Evolutionary conservation across 2,113 vertebrate species (phyloP).

Genomic region (Spheniscus mendiculus): DNA sequence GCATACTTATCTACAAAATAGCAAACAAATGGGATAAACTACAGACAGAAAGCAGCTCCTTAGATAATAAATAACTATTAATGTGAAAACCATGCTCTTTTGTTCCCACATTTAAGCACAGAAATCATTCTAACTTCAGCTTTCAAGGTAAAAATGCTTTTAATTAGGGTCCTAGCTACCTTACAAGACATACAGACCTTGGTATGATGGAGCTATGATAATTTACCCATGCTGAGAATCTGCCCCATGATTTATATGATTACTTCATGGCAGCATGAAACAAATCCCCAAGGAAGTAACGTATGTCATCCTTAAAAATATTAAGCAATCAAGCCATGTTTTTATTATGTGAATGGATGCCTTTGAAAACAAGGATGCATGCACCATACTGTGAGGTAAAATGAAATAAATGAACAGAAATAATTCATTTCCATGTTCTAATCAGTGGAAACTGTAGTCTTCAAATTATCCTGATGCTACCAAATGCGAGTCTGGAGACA

Average conservation of each 20-base stretch:
- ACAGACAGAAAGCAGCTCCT: not conserved
- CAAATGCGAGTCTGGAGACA: slow-evolving; percentile 12
- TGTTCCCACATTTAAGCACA: not conserved
- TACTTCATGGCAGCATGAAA: slow-evolving; percentile 22
- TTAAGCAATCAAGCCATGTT: slow-evolving; percentile 56
- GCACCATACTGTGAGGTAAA: slow-evolving; percentile 61
- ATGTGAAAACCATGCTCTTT: not conserved
- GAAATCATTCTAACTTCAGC: not conserved
- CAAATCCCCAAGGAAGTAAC: slow-evolving; percentile 49
- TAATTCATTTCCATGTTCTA: slow-evolving; percentile 84
- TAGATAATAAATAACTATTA: not conserved
- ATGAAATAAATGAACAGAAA: slow-evolving; percentile 78
- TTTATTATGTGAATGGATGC: slow-evolving; percentile 42
- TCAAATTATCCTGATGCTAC: slow-evolving; percentile 27
- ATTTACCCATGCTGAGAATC: slow-evolving; percentile 2
- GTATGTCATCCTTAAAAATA: slow-evolving; percentile 55
- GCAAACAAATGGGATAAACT: not conserved
- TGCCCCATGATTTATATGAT: slow-evolving; percentile 26
- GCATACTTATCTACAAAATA: not conserved
- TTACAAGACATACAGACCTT: not conserved
- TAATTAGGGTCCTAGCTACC: slow-evolving; percentile 11
- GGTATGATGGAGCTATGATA: not conserved
- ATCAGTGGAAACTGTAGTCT: slow-evolving; percentile 68
- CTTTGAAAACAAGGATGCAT: slow-evolving; percentile 28
- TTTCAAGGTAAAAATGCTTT: slow-evolving; percentile 38